Base-by-base conservation (phyloP, 2,888 invertebrate genomes). In the Oxyteleia sp. region DNA sequence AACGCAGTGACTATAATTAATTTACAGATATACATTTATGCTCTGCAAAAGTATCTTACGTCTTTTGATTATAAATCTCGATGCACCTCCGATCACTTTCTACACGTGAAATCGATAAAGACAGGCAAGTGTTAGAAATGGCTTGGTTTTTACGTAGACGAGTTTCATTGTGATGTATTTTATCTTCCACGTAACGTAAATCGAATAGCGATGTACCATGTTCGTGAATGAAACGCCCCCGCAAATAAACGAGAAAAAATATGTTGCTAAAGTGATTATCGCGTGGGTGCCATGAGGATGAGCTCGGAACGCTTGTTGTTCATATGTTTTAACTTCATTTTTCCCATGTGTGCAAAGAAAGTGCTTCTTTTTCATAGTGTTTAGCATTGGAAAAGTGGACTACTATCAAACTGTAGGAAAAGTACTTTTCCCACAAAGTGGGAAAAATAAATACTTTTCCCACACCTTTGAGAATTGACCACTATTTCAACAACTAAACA, bases 41-140 rank as follows among this genome's bases (percentile, higher is more conserved):
- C 49, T 53, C 23, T 69, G 64, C 76, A 82, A 82, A 72, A 72
- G 35, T 59, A 71, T 51, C 55, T 64, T 49, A 82, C 47, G 49
- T 53, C 20, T 53, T 74, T 79, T 75, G 63, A 64, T 75, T 82
- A 64, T 76, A 75, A 82, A 75, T 45, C 53, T 69, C 75, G 71
- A 69, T 82, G 75, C 69, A 57, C 43, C 55, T 75, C 51, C 69
- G 55, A 71, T 82, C 55, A 63, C 18, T 53, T 55, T 41, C 43
- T 59, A 59, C 45, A 66, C 51, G 47, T 61, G 61, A 45, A 23
- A 49, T 57, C 75, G 68, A 55, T 72, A 64, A n/a, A 41, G 71
- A 75, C 63, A 49, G 69, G 59, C 78, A 35, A 68, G 59, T 49
- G 49, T 45, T 49, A 41, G 51, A 57, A 66, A 68, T 23, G 55